These are phyloP conservation scores for Pachyseris speciosa DNA, from an alignment of 64 coral and sea anemone genomes.

Conservation along the genomic window DNA sequence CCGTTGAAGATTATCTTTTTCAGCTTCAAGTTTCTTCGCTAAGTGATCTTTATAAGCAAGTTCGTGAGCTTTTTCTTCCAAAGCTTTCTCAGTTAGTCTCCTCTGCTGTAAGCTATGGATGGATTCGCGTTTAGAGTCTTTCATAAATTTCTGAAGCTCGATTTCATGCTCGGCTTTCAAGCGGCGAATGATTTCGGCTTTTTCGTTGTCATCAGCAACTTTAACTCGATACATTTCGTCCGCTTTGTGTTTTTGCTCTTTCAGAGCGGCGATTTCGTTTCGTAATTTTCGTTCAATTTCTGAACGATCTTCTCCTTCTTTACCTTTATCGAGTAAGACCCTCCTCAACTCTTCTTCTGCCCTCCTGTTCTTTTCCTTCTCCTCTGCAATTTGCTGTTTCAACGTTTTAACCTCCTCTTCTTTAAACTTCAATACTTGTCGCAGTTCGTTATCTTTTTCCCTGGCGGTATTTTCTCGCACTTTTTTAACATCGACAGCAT, in stretches of 20 bases:
- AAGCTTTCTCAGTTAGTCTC: conserved; percentile 74
- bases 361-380: conserved; percentile 82
- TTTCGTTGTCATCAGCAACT: conserved; percentile 89
- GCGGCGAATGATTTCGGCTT: conserved; percentile 92
- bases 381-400: conserved; percentile 85
- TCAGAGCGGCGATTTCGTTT: conserved; percentile 69
- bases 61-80: conserved; percentile 95
- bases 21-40: conserved; percentile 87
- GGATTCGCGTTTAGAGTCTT: conserved; percentile 87
- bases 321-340: conserved; percentile 66
- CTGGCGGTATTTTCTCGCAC: conserved; percentile 60
- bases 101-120: conserved; percentile 89
- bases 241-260: conserved; percentile 84
- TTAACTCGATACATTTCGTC: conserved; percentile 90
- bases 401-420: conserved; percentile 95
- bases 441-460: conserved; percentile 93
- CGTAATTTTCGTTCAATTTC: conserved; percentile 78
- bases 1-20: conserved; percentile 81
- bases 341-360: conserved; percentile 83
- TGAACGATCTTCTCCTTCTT: conserved; percentile 45
- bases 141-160: conserved; percentile 76
- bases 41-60: conserved; percentile 92
- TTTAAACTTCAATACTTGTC: conserved; percentile 93
- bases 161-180: conserved; percentile 89
- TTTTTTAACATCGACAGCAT: conserved; percentile 74